Conservation (phyloP, 2,797 vertebrate species). For the Takifugu rubripes region DNA sequence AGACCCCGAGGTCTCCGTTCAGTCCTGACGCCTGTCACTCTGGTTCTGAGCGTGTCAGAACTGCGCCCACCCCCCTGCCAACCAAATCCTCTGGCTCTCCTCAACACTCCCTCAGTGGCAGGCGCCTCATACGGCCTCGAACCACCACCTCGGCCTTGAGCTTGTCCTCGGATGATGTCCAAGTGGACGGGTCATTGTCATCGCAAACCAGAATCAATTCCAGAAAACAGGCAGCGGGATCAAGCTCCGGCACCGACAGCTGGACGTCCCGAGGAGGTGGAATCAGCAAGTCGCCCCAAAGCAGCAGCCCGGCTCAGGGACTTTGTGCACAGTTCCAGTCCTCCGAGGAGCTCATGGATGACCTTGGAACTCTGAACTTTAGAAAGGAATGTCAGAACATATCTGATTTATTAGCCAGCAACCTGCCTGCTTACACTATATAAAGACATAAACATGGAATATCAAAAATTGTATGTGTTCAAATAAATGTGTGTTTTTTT, state of each 20-base stretch:
- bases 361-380: slow-evolving; percentile 71
- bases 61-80: slow-evolving; percentile 66
- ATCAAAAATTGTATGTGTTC: not conserved
- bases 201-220: slow-evolving; percentile 19
- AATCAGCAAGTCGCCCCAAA: slow-evolving; percentile 43
- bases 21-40: slow-evolving; percentile 44
- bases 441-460: slow-evolving; percentile 51
- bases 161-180: slow-evolving; percentile 55
- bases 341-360: slow-evolving; percentile 62
- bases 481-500: too few relatives aligned
- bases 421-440: slow-evolving; percentile 89
- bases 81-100: slow-evolving; percentile 76
- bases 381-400: slow-evolving; percentile 81
- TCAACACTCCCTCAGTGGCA: slow-evolving; percentile 65
- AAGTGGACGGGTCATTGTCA: slow-evolving; percentile 25
- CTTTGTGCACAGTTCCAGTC: slow-evolving; percentile 62
- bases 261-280: slow-evolving; percentile 35
- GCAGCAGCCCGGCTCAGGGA: slow-evolving; percentile 44
- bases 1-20: slow-evolving; percentile 33
- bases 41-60: slow-evolving; percentile 41
- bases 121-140: slow-evolving; percentile 46
- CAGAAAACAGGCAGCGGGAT: slow-evolving; percentile 34
- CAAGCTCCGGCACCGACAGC: slow-evolving; percentile 27
- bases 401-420: slow-evolving; percentile 82
- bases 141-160: slow-evolving; percentile 54